Evolutionary conservation across 2,797 vertebrate genomes (phyloP).

Genomic region (Pteronotus mesoamericanus): DNA sequence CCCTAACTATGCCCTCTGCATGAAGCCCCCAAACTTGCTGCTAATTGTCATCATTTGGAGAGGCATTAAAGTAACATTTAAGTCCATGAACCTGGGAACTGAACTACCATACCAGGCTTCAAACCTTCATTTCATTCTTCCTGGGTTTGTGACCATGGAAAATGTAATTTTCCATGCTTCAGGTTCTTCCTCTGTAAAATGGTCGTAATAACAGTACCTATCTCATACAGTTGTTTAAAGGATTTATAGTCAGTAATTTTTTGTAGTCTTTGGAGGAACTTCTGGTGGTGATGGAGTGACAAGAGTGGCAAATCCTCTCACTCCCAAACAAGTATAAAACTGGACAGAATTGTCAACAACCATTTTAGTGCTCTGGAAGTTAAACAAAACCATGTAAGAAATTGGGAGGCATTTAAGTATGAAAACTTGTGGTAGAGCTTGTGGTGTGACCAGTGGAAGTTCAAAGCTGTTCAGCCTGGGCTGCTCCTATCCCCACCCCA

Average conservation of each 20-base stretch:
- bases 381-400: background rate
- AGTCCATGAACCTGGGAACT: background rate
- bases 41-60: background rate
- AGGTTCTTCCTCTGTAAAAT: background rate
- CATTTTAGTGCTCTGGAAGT: background rate
- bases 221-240: background rate
- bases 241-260: background rate
- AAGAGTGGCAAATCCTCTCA: background rate
- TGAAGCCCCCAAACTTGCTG: background rate
- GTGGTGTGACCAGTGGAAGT: background rate
- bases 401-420: background rate
- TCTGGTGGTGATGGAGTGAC: background rate
- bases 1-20: background rate
- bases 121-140: background rate
- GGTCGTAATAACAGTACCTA: background rate
- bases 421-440: conserved; percentile 21
- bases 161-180: background rate
- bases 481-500: rapidly evolving
- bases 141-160: background rate
- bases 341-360: background rate
- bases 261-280: background rate
- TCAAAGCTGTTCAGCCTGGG: background rate
- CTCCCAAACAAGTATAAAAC: background rate
- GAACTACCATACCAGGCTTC: background rate
- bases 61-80: background rate